These are phyloP conservation scores for Colossoma macropomum DNA, from an alignment of 2,113 vertebrate species.

Conservation along the genomic window DNA sequence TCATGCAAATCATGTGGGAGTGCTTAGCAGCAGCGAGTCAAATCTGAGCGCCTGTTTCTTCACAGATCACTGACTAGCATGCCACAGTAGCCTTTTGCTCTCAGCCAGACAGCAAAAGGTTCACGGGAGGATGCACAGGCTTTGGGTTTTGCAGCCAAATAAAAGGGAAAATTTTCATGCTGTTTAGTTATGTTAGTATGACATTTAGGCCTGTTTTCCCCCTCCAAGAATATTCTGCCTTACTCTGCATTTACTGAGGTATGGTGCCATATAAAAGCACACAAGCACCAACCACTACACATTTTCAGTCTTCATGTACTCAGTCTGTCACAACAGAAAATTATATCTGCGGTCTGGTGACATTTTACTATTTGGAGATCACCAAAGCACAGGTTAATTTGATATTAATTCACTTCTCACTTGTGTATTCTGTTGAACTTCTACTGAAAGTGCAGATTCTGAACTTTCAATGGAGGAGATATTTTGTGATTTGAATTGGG, in stretches of 20 bases:
- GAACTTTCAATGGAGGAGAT: background rate
- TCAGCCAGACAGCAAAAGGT: background rate
- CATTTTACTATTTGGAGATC: background rate
- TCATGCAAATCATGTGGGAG: background rate
- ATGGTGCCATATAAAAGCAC: background rate
- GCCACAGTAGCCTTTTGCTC: constrained; percentile 21
- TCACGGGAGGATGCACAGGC: background rate
- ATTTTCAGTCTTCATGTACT: constrained; percentile 6
- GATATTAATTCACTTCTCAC: background rate
- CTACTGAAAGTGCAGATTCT: background rate
- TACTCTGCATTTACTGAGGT: background rate
- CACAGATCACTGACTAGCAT: constrained; percentile 16
- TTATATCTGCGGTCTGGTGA: background rate
- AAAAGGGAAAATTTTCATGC: background rate
- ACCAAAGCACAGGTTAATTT: background rate
- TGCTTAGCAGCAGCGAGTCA: background rate
- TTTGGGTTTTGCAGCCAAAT: constrained; percentile 20
- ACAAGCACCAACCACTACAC: constrained; percentile 19
- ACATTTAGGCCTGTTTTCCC: background rate
- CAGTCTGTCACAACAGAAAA: background rate
- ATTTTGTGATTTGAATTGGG: background rate
- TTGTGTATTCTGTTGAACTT: background rate
- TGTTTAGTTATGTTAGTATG: background rate
- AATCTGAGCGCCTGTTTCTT: background rate
- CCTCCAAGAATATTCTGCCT: constrained; percentile 6